Percentiles rank a stretch among this genome's conserved stretches.
Conservation (phyloP, 2,797 vertebrate genomes). For the Gambelia wislizenii region DNA sequence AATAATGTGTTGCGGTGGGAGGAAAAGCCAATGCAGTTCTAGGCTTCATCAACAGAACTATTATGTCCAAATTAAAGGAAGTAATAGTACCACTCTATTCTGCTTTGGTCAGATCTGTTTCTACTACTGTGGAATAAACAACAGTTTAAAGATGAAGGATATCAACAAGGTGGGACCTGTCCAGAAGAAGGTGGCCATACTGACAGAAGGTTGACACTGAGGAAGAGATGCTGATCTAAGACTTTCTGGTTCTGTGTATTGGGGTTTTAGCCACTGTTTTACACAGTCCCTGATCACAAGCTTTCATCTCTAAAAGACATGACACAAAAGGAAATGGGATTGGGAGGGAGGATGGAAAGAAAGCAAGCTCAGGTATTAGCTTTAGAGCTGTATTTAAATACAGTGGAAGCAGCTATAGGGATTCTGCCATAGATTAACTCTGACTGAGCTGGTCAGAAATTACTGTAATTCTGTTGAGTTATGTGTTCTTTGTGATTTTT, state of each 20-base stretch:
- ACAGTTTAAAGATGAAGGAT: too few species aligned
- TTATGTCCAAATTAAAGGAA: too few species aligned
- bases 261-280: background rate
- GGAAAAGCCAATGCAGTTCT: too few species aligned
- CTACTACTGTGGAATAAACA: too few species aligned
- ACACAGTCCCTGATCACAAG: too few species aligned
- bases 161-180: too few species aligned
- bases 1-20: too few species aligned
- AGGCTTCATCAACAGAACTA: too few species aligned
- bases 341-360: background rate
- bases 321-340: background rate
- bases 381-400: background rate
- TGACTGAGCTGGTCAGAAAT: background rate
- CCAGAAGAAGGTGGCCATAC: too few species aligned
- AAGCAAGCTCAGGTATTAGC: background rate
- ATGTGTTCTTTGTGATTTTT: background rate
- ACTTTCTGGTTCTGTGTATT: background rate
- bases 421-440: background rate
- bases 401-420: background rate
- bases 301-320: background rate
- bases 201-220: background rate
- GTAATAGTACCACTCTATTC: too few species aligned
- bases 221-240: background rate
- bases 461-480: constrained; percentile 7
- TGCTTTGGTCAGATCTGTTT: too few species aligned